Evolutionary conservation across 2,797 vertebrate species (phyloP).

Genomic region (Enteromius fasciolatus): DNA sequence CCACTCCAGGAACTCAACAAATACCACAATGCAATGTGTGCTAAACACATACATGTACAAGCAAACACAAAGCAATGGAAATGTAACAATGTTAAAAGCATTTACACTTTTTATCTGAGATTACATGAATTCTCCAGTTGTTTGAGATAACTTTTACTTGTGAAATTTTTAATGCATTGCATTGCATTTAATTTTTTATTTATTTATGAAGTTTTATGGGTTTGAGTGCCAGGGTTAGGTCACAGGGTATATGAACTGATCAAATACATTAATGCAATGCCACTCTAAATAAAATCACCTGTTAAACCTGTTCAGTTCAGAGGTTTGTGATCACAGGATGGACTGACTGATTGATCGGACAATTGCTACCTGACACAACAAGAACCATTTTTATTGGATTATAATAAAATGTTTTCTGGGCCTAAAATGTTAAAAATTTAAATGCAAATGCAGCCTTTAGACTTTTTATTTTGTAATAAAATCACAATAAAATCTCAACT

Average conservation of each 20-base stretch:
- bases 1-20: background rate
- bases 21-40: background rate
- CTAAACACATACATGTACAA: background rate
- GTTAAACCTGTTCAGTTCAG: too few species aligned
- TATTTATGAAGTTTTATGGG: background rate
- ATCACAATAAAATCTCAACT: too few species aligned
- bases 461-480: too few species aligned
- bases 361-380: too few species aligned
- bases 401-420: too few species aligned
- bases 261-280: background rate
- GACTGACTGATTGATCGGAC: too few species aligned
- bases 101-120: background rate
- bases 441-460: too few species aligned
- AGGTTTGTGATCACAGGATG: too few species aligned
- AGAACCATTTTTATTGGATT: too few species aligned
- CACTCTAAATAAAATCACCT: background rate
- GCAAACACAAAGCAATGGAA: background rate
- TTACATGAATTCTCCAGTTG: background rate
- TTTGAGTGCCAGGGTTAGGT: background rate
- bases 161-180: background rate
- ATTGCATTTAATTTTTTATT: background rate
- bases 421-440: too few species aligned
- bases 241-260: background rate
- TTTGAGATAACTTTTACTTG: background rate
- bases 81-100: background rate